phyloP scores from a whole-genome alignment of 2,797 vertebrate species.

The Myripristis murdjan region DNA sequence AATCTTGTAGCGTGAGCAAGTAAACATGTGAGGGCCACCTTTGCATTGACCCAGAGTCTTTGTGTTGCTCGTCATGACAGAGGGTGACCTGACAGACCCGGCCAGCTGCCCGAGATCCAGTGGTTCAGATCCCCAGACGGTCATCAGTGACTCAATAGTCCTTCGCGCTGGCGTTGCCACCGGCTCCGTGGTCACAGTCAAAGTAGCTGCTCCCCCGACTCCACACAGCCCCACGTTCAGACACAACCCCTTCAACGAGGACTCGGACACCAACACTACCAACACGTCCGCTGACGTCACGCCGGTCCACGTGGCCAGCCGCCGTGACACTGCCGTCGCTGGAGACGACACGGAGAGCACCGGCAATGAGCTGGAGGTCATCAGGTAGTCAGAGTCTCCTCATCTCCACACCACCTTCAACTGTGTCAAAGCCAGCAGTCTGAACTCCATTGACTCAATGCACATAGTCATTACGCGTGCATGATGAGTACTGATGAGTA shows the following conservation, averaged over 20 bases:
- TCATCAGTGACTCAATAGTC: constrained; percentile 77
- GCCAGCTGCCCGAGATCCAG: constrained; percentile 90
- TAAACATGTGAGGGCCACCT: not conserved
- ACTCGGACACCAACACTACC: constrained; percentile 86
- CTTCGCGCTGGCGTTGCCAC: constrained; percentile 28
- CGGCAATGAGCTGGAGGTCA: constrained; percentile 92
- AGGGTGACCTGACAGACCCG: constrained; percentile 95
- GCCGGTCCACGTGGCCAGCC: constrained; percentile 86
- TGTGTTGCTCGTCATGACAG: constrained; percentile 73
- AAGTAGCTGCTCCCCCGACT: constrained; percentile 42
- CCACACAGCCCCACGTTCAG: constrained; percentile 90
- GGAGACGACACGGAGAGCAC: constrained; percentile 81
- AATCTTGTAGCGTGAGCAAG: constrained; percentile 19
- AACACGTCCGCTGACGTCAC: constrained; percentile 91
- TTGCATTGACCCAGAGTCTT: constrained; percentile 13
- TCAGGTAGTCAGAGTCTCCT: constrained; percentile 86
- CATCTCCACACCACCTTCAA: not conserved
- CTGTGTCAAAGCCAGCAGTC: too few relatives aligned
- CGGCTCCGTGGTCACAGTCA: constrained; percentile 34
- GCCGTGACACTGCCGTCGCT: constrained; percentile 50
- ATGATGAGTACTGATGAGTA: too few relatives aligned
- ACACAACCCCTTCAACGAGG: constrained; percentile 95
- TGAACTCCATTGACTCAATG: too few relatives aligned
- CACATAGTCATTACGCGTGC: too few relatives aligned
- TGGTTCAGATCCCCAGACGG: constrained; percentile 87